Base-by-base conservation (phyloP, 1,140 invertebrate genomes). In the Drosophila lowei region DNA sequence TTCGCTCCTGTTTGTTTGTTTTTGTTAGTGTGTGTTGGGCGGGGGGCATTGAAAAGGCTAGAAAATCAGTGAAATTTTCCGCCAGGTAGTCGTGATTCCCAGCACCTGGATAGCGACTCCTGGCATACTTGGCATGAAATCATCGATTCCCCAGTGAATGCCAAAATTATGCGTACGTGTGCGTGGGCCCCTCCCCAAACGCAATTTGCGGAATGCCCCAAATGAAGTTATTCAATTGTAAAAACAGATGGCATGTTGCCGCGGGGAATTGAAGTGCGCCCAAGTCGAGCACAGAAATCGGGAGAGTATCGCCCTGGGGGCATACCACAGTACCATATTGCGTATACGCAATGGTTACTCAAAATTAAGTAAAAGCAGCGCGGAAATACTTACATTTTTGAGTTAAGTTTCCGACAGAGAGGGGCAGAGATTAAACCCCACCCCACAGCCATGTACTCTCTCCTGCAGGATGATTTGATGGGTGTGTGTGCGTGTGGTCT, bases 191-290 rank as follows among this genome's bases (percentile, higher is more conserved):
- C 66, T 49, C 43, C 53, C 21, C 54, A 66, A 64, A 73, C 77
- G 50, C 59, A 86, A 88, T 77, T 85, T 81, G 77, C 64, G 81
- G 74, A 64, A 74, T 64, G 73, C 78, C 71, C 75, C 48, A 85
- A 85, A 80, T 85, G 81, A 86, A 85, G 77, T 88, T 85, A 88
- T 74, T 76, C 81, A 85, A 78, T 85, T 85, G 81, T 73, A 81
- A 85, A 85, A 86, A 78, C 83, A 85, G 81, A 77, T 85, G 81
- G 64, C 74, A 86, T 75, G 75, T 52, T 67, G 77, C 83, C 68
- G 25, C 46, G 15, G 78, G 81, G 83, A 70, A 77, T 74, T 55
- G 18, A 70, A 74, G 62, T 64, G 38, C 47, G 48, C 25, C 63
- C 44, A 21, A 42, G 41, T 48, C 52, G 23, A 21, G 49, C 25